phyloP scores from a whole-genome alignment of 2,113 vertebrate genomes.

The Epinephelus moara region DNA sequence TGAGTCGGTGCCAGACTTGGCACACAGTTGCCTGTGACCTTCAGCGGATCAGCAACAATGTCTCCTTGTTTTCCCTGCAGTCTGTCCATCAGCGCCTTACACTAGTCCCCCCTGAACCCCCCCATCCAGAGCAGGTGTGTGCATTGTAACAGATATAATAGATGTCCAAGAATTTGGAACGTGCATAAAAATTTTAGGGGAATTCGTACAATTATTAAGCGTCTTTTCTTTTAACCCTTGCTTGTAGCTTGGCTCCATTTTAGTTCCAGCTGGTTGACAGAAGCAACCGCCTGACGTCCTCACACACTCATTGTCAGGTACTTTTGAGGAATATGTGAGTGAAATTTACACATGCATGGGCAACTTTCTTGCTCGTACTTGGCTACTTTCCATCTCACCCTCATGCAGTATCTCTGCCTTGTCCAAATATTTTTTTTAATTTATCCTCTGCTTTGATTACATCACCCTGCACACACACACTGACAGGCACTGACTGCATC shows the following conservation, averaged over 20 bases:
- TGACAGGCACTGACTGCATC: slow-evolving; percentile 11
- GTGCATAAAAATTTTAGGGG: slow-evolving; percentile 51
- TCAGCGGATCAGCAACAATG: slow-evolving; percentile 86
- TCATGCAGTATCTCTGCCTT: slow-evolving; percentile 28
- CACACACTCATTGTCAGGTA: neutral
- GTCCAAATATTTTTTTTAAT: slow-evolving; percentile 53
- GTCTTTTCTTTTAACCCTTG: slow-evolving; percentile 4
- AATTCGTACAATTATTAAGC: slow-evolving; percentile 24
- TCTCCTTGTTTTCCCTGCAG: slow-evolving; percentile 85
- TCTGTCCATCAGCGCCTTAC: slow-evolving; percentile 81
- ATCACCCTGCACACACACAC: slow-evolving; percentile 32
- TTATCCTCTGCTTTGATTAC: slow-evolving; percentile 51
- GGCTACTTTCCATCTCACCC: slow-evolving; percentile 28
- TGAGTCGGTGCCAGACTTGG: slow-evolving; percentile 82
- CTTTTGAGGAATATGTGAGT: slow-evolving; percentile 10
- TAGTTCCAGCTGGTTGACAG: slow-evolving; percentile 17
- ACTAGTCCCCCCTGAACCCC: slow-evolving; percentile 43
- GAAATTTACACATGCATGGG: neutral
- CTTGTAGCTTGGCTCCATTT: slow-evolving; percentile 9
- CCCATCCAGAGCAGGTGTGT: slow-evolving; percentile 80
- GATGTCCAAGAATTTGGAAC: slow-evolving; percentile 64
- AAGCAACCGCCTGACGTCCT: neutral
- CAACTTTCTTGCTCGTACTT: slow-evolving; percentile 3
- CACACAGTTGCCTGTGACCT: slow-evolving; percentile 82
- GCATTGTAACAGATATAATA: slow-evolving; percentile 62